Percentiles rank a stretch among this genome's conserved stretches.
Evolutionary conservation across 2,888 invertebrate species (phyloP).

Genomic region (Eupithecia abbreviata): DNA sequence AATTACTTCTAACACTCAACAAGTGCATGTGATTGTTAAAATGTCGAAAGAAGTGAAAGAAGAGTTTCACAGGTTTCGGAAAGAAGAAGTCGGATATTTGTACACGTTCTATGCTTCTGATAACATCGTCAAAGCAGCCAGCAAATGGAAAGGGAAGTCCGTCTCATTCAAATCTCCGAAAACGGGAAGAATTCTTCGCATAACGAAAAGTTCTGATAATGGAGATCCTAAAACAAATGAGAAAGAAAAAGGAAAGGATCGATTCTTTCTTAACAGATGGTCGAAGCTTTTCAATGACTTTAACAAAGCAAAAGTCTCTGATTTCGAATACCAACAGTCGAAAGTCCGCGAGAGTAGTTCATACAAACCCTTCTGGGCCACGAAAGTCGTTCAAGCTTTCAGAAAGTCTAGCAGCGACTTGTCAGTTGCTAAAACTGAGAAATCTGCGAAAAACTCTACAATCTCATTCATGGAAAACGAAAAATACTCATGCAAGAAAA

Average conservation of each 20-base stretch:
- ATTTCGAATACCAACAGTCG: slow-evolving; percentile 66
- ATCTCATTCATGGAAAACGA: slow-evolving; percentile 19
- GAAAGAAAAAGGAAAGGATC: slow-evolving; percentile 38
- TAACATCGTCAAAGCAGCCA: slow-evolving; percentile 52
- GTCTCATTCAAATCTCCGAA: slow-evolving; percentile 72
- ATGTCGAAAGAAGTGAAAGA: slow-evolving; percentile 66
- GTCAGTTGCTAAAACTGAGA: slow-evolving; percentile 30
- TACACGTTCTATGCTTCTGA: slow-evolving; percentile 59
- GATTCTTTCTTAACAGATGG: slow-evolving; percentile 54
- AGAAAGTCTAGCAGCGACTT: slow-evolving; percentile 39
- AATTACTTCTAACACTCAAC: slow-evolving; percentile 11
- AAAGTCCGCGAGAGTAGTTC: slow-evolving; percentile 63
- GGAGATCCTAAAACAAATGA: slow-evolving; percentile 30
- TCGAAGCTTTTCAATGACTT: slow-evolving; percentile 66
- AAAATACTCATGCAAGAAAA: slow-evolving; percentile 16
- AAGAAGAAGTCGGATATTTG: slow-evolving; percentile 63
- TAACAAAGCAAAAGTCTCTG: slow-evolving; percentile 67
- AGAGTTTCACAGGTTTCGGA: slow-evolving; percentile 58
- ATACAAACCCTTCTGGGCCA: slow-evolving; percentile 75
- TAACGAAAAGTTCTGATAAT: slow-evolving; percentile 44
- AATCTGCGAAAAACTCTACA: slow-evolving; percentile 7
- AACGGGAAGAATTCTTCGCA: slow-evolving; percentile 62
- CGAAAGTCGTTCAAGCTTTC: slow-evolving; percentile 54
- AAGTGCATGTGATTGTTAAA: slow-evolving; percentile 39
- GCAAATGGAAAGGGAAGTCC: slow-evolving; percentile 68